Conservation (phyloP, 2,797 vertebrate genomes). For the Pantherophis vulpinus region DNA sequence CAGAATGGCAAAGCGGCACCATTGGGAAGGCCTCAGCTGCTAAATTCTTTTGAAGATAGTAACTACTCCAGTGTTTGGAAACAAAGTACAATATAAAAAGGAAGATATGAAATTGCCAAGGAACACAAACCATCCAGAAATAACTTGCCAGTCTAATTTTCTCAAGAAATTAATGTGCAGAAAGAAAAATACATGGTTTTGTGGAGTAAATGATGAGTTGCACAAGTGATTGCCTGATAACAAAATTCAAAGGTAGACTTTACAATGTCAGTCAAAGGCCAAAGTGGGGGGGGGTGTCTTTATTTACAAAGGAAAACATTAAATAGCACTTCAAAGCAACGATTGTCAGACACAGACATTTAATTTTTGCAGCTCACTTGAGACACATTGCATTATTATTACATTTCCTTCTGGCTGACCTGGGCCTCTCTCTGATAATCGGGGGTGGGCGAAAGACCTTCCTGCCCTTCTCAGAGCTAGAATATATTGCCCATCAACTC, state of each 20-base stretch:
- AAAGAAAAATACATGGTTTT: conserved; percentile 44
- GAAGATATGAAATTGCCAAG: conserved; percentile 59
- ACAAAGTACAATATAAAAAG: conserved; percentile 60
- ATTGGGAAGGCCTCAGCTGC: conserved; percentile 18
- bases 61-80: conserved; percentile 57
- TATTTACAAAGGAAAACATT: conserved; percentile 66
- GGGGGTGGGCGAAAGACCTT: neutral
- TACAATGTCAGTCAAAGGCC: conserved; percentile 51
- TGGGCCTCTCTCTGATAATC: neutral
- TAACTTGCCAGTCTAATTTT: conserved; percentile 31
- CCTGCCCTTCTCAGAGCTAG: too few species aligned
- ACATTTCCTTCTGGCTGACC: neutral
- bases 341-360: conserved; percentile 63
- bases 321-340: conserved; percentile 50
- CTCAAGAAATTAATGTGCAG: conserved; percentile 37
- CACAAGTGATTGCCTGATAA: conserved; percentile 52
- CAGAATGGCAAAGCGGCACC: conserved; percentile 45
- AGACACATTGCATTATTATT: conserved; percentile 28
- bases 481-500: neutral
- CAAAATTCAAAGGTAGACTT: conserved; percentile 46
- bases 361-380: conserved; percentile 42
- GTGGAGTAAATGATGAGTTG: conserved; percentile 25
- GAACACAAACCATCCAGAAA: conserved; percentile 56
- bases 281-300: conserved; percentile 45
- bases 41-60: conserved; percentile 52